These are phyloP conservation scores for Cheumatopsyche charites DNA, from an alignment of 1,140 invertebrate genomes.

Conservation along the genomic window DNA sequence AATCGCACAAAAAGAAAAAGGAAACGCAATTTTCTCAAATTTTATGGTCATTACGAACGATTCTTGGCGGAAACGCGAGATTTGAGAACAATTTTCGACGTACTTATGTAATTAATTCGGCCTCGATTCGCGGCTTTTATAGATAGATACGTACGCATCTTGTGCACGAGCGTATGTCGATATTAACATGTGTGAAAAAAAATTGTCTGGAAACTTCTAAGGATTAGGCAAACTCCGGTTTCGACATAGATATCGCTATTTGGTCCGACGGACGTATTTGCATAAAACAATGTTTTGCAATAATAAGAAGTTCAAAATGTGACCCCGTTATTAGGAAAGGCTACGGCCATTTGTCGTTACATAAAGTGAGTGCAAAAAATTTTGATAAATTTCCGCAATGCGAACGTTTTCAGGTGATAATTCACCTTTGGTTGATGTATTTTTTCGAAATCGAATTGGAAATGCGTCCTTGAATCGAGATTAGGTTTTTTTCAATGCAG, in stretches of 20 bases:
- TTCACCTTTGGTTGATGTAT: no score
- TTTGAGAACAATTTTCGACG: slow-evolving; percentile 16
- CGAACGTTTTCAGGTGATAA: neutral
- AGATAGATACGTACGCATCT: neutral
- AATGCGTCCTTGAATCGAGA: neutral
- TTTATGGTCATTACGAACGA: slow-evolving; percentile 5
- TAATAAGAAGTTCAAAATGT: slow-evolving; percentile 27
- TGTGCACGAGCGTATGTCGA: no score
- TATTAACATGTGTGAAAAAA: no score
- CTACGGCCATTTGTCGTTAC: slow-evolving; percentile 3
- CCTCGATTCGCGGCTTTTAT: neutral
- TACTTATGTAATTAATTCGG: slow-evolving; percentile 7
- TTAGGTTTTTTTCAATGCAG: neutral
- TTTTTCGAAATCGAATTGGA: neutral
- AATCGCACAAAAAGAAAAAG: neutral
- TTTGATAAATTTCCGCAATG: neutral
- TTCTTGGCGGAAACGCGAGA: slow-evolving; percentile 1
- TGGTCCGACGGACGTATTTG: slow-evolving; percentile 1
- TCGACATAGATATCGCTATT: neutral
- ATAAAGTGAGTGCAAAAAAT: neutral
- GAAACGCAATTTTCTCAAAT: neutral
- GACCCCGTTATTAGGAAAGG: slow-evolving; percentile 29
- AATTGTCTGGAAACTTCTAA: no score
- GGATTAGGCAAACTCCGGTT: neutral
- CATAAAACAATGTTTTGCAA: slow-evolving; percentile 27